These are phyloP conservation scores for Grammomys dolichurus DNA, from an alignment of 2,113 vertebrate species.

Conservation along the genomic window DNA sequence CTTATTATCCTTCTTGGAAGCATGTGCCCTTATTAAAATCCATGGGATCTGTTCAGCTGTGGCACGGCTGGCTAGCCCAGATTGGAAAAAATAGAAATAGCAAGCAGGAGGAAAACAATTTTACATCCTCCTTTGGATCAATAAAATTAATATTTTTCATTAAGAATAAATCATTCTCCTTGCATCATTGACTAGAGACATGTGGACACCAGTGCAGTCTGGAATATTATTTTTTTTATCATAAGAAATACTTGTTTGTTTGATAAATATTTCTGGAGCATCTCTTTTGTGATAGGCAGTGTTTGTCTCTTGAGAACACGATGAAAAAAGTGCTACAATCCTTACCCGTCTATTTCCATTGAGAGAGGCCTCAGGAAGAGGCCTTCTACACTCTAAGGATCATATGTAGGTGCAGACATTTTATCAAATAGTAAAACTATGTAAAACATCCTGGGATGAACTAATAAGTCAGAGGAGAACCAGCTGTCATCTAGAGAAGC, in stretches of 20 bases:
- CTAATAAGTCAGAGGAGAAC: background rate
- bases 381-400: background rate
- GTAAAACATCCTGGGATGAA: background rate
- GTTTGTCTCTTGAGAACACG: background rate
- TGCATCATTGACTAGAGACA: background rate
- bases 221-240: background rate
- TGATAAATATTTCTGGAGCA: constrained; percentile 27
- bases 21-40: constrained; percentile 77
- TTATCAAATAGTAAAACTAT: constrained; percentile 15
- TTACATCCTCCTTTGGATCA: constrained; percentile 34
- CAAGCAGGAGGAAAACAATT: constrained; percentile 62
- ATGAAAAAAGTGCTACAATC: background rate
- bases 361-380: background rate
- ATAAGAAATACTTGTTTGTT: background rate
- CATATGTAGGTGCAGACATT: background rate
- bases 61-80: constrained; percentile 45
- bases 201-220: background rate
- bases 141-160: constrained; percentile 66
- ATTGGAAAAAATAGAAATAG: constrained; percentile 64
- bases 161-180: constrained; percentile 51
- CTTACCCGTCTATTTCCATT: background rate
- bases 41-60: background rate
- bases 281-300: background rate
- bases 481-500: background rate
- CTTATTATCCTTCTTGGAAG: constrained; percentile 68